Evolutionary conservation across 2,797 vertebrate genomes (phyloP).

Genomic region (Leuciscus waleckii): DNA sequence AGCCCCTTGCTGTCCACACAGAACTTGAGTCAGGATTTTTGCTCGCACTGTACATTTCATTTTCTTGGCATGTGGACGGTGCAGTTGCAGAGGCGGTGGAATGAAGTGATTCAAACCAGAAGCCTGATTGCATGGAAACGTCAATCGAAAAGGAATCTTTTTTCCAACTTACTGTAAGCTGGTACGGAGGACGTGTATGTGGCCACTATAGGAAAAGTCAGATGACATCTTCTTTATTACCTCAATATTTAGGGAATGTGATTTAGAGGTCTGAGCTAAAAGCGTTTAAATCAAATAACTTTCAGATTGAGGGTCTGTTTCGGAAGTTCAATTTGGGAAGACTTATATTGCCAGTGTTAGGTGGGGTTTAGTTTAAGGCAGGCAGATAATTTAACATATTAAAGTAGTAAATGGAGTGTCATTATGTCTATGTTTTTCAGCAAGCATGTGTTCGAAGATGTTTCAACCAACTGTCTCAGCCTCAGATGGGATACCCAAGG

Average conservation of each 20-base stretch:
- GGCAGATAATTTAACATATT: constrained; percentile 16
- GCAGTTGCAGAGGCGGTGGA: constrained; percentile 23
- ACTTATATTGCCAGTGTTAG: background rate
- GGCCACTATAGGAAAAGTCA: constrained; percentile 53
- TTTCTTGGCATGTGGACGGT: background rate
- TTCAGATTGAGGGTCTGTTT: constrained; percentile 28
- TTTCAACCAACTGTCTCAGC: background rate
- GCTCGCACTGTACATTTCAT: constrained; percentile 32
- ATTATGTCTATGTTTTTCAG: constrained; percentile 9
- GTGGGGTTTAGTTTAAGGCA: constrained; percentile 12
- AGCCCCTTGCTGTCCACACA: constrained; percentile 33
- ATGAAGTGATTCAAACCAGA: constrained; percentile 29
- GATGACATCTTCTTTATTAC: constrained; percentile 44
- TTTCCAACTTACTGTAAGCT: constrained; percentile 13
- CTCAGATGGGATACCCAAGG: background rate
- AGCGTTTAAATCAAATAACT: constrained; percentile 55
- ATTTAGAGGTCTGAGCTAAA: constrained; percentile 36
- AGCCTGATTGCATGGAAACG: constrained; percentile 46
- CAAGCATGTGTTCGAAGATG: background rate
- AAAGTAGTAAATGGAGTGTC: constrained; percentile 1
- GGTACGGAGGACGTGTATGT: background rate
- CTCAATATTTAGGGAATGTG: constrained; percentile 41
- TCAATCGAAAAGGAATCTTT: constrained; percentile 30
- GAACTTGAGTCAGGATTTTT: constrained; percentile 41
- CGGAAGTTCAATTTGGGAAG: constrained; percentile 9